phyloP scores from a whole-genome alignment of 1,140 invertebrate genomes.

The Bilobella aurantiaca region DNA sequence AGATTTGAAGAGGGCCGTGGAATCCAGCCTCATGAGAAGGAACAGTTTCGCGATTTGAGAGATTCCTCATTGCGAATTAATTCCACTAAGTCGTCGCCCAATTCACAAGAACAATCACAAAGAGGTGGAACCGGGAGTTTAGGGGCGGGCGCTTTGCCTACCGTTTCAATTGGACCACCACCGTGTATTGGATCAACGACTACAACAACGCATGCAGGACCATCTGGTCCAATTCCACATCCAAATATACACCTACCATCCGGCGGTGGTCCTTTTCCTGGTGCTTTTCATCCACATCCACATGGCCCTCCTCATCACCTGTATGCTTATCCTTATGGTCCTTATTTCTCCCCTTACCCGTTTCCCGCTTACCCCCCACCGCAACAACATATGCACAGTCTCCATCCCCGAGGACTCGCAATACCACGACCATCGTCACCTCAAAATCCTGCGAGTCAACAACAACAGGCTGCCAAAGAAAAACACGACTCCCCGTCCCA shows the following conservation, averaged over 20 bases:
- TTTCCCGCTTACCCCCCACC: conserved; percentile 50
- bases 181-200: conserved; percentile 20
- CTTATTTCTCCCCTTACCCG: conserved; percentile 29
- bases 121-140: conserved; percentile 18
- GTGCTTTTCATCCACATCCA: conserved; percentile 34
- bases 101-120: conserved; percentile 7
- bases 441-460: conserved; percentile 18
- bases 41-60: conserved; percentile 10
- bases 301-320: conserved; percentile 29
- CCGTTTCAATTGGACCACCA: conserved; percentile 5
- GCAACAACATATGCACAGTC: conserved; percentile 46
- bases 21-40: background rate
- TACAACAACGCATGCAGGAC: conserved; percentile 32
- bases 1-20: background rate
- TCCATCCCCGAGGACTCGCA: conserved; percentile 45
- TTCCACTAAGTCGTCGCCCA: background rate
- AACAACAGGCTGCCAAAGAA: no score
- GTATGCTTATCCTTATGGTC: conserved; percentile 27
- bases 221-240: conserved; percentile 33
- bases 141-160: background rate
- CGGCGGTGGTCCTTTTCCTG: conserved; percentile 27
- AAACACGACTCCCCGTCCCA: no score
- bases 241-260: conserved; percentile 33
- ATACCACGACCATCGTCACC: conserved; percentile 5
- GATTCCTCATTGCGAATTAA: no score